Evolutionary conservation across 2,888 invertebrate species (phyloP).

Genomic region (Caenorhabditis auriculariae): DNA sequence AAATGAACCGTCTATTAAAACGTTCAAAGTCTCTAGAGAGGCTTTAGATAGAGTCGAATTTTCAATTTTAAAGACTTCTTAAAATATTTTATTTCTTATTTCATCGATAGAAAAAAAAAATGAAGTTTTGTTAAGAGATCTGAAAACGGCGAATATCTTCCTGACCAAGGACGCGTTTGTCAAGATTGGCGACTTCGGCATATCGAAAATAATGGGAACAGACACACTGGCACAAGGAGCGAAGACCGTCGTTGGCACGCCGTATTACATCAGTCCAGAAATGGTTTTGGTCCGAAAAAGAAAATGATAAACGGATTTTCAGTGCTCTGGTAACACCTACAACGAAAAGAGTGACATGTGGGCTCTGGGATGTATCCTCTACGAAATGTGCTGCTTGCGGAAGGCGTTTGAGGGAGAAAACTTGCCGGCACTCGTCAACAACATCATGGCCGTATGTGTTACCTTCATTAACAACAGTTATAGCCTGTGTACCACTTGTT

Average conservation of each 20-base stretch:
- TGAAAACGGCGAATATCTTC: conserved; percentile 78
- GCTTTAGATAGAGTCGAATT: conserved; percentile 1
- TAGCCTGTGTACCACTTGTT: neutral
- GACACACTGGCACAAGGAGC: conserved; percentile 65
- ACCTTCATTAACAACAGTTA: neutral
- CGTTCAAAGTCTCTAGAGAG: too few species aligned
- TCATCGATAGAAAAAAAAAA: conserved; percentile 1
- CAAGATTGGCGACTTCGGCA: conserved; percentile 78
- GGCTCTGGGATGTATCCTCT: conserved; percentile 76
- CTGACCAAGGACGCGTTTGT: conserved; percentile 73
- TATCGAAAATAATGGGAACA: conserved; percentile 76
- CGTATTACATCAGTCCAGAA: conserved; percentile 68
- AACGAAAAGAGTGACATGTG: conserved; percentile 79
- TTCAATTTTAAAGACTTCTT: too few species aligned
- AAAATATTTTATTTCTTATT: conserved; percentile 5
- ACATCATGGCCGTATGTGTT: conserved; percentile 71
- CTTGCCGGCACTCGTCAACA: conserved; percentile 75
- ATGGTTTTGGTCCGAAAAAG: conserved; percentile 37
- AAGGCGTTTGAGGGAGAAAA: conserved; percentile 77
- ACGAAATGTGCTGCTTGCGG: conserved; percentile 76
- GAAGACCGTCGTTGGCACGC: conserved; percentile 68
- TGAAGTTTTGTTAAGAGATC: conserved; percentile 73
- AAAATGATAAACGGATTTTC: conserved; percentile 32
- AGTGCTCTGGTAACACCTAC: conserved; percentile 78
- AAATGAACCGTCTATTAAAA: too few species aligned